Evolutionary conservation across 2,888 invertebrate species (phyloP), one percentile per base, ranked within the genome.

Genomic region (Electrophaes corylata): DNA sequence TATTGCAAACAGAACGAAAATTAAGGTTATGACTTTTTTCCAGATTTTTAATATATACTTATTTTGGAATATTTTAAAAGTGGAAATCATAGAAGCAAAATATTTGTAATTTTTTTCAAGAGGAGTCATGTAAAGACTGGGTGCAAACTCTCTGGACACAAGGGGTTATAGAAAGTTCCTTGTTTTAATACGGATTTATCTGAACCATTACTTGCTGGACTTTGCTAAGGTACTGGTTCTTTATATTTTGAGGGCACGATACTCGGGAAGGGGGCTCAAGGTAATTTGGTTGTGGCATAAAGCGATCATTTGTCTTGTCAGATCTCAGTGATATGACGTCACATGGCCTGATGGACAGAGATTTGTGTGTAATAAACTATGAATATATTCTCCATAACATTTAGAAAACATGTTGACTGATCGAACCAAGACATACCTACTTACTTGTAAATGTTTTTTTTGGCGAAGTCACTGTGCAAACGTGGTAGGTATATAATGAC

Each of bases 221-320:
- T 57, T 43, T 47, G 2, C 23, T 29, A 40, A 51, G 40, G 51
- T 46, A 40, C 29, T 29, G 16, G 49, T 45, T 50, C 53, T 48
- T 29, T 37, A 45, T n/a, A 39, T 41, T 51, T 48, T 31, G 20
- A 47, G 35, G 56, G 23, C 43, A 58, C 20, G 11, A n/a, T 16
- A n/a, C 20, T 41, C 14, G 20, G 40, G 41, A 52, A 65, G 44
- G 55, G 50, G 64, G 79, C 52, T 76, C 83, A 66, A 8, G n/a
- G 35, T 66, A 70, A 4, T 47, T 54, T 79, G 84, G 87, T 69
- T 53, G 48, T 58, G 45, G 64, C 66, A 66, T 75, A 69, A 71
- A 70, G 71, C 72, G 67, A 79, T 86, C 84, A 87, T 91, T 90
- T 86, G 86, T 90, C 88, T 85, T 81, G 88, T 89, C 89, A 84